These are phyloP conservation scores for Mastacembelus armatus DNA, from an alignment of 2,797 vertebrate genomes.

Conservation along the genomic window DNA sequence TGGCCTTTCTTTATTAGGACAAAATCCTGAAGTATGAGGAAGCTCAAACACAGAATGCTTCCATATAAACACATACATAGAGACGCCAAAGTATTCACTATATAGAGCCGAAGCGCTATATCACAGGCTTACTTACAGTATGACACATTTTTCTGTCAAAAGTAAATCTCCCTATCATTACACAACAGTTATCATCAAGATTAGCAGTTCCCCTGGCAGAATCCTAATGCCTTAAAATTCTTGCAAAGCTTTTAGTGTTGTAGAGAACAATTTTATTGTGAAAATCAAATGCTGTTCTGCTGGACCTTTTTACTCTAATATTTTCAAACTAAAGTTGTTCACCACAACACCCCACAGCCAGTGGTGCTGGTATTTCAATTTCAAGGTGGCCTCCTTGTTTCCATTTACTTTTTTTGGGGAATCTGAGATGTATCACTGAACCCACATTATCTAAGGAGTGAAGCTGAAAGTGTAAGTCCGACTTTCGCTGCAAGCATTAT, in stretches of 20 bases:
- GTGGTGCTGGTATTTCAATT: slow-evolving; percentile 16
- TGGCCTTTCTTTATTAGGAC: slow-evolving; percentile 7
- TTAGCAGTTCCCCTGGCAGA: slow-evolving; percentile 28
- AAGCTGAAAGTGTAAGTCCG: not conserved
- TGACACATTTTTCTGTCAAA: slow-evolving; percentile 50
- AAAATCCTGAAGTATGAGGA: not conserved
- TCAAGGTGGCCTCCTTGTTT: slow-evolving; percentile 30
- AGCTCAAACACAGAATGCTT: slow-evolving; percentile 19
- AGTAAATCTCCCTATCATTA: slow-evolving; percentile 55
- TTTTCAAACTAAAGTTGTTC: slow-evolving; percentile 18
- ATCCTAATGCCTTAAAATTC: slow-evolving; percentile 23
- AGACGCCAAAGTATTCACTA: too few species aligned
- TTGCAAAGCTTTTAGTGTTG: slow-evolving; percentile 2
- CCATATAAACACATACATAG: slow-evolving; percentile 4
- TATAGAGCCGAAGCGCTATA: too few species aligned
- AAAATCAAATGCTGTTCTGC: not conserved
- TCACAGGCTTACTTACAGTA: slow-evolving; percentile 34
- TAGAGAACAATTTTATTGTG: not conserved
- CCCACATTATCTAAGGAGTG: slow-evolving; percentile 26
- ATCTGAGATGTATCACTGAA: slow-evolving; percentile 17
- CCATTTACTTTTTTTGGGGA: slow-evolving; percentile 4
- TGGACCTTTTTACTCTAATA: not conserved
- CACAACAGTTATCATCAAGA: slow-evolving; percentile 52
- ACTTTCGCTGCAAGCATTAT: slow-evolving; percentile 1
- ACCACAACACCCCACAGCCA: not conserved